These are phyloP conservation scores for Phataginus tetradactyla DNA, from an alignment of 2,797 vertebrate species.

Conservation along the genomic window DNA sequence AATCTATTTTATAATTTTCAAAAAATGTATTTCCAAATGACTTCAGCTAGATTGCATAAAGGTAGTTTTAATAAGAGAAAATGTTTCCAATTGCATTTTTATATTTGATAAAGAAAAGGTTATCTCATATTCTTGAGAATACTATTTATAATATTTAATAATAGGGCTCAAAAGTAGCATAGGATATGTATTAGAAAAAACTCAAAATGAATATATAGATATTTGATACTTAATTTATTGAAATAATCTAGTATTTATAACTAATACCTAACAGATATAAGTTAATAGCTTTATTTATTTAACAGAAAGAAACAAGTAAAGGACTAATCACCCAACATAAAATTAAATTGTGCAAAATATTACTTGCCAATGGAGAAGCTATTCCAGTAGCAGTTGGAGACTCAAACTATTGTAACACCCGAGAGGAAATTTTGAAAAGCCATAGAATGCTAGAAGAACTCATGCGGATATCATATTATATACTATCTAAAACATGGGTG, in stretches of 20 bases:
- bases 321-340: neutral
- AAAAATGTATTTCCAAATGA: neutral
- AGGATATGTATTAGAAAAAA: neutral
- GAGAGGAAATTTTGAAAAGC: neutral
- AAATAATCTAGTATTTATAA: neutral
- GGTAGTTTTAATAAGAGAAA: neutral
- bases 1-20: neutral
- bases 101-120: neutral
- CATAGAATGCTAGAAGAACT: neutral
- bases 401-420: neutral
- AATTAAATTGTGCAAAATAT: constrained; percentile 37
- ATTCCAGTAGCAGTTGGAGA: neutral
- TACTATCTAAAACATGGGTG: neutral
- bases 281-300: neutral
- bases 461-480: neutral
- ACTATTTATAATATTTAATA: neutral
- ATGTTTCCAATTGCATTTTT: neutral
- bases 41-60: neutral
- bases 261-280: neutral
- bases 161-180: neutral
- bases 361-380: neutral
- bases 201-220: neutral
- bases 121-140: neutral
- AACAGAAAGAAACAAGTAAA: neutral
- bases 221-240: neutral